Evolutionary conservation across 2,797 vertebrate genomes (phyloP).

Genomic region (Pangasius larnaudii): DNA sequence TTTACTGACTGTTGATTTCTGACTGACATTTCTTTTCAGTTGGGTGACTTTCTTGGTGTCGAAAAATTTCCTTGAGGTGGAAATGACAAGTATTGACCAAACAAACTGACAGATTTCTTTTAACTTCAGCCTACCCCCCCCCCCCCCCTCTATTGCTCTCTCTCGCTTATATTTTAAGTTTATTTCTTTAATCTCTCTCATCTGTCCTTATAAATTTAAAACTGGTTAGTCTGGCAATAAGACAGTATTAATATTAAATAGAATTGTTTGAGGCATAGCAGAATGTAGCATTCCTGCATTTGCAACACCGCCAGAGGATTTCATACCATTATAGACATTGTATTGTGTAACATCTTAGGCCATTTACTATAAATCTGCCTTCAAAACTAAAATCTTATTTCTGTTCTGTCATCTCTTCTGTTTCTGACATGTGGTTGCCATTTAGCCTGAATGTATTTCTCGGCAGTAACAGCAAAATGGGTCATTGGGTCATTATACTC

Average conservation of each 20-base stretch:
- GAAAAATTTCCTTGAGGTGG: neutral
- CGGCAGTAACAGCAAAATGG: neutral
- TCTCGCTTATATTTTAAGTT: neutral
- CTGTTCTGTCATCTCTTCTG: constrained; percentile 7
- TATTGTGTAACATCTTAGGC: neutral
- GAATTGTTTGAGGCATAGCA: neutral
- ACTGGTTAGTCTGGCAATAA: neutral
- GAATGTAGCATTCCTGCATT: neutral
- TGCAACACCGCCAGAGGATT: neutral
- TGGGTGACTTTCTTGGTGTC: neutral
- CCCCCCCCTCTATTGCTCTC: neutral
- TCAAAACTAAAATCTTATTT: neutral
- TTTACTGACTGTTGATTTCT: constrained; percentile 11
- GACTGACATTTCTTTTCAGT: neutral
- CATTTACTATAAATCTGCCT: constrained; percentile 3
- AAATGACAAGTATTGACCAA: neutral
- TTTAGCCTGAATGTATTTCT: constrained; percentile 3
- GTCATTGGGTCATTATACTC: constrained; percentile 4
- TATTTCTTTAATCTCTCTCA: neutral
- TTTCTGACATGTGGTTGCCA: constrained; percentile 23
- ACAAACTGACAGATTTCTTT: neutral
- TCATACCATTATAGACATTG: neutral
- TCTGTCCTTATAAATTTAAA: neutral
- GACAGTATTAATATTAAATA: neutral
- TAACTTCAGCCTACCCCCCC: neutral